Evolutionary conservation across 1,140 invertebrate species (phyloP).

Genomic region (Listronotus oregonensis): DNA sequence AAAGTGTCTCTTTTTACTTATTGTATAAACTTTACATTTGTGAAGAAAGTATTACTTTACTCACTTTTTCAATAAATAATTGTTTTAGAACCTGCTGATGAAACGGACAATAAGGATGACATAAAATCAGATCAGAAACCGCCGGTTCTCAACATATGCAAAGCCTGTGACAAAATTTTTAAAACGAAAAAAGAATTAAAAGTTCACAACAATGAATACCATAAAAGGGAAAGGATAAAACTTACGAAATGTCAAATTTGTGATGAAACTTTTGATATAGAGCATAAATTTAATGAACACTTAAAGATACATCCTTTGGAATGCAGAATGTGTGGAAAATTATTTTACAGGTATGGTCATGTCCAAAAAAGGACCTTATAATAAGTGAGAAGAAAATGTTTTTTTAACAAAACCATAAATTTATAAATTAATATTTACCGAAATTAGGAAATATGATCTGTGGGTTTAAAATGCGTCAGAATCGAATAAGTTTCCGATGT

Average conservation of each 20-base stretch:
- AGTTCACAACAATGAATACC: conserved; percentile 22
- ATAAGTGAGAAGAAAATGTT: conserved; percentile 55
- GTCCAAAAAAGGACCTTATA: conserved; percentile 59
- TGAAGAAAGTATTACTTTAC: too few species aligned
- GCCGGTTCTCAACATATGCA: conserved; percentile 16
- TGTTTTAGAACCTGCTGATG: too few species aligned
- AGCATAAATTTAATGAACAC: conserved; percentile 69
- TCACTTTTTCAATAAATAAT: too few species aligned
- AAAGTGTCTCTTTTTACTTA: too few species aligned
- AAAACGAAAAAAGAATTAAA: conserved; percentile 31
- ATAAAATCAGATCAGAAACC: conserved; percentile 22
- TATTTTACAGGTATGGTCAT: conserved; percentile 69
- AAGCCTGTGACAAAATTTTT: conserved; percentile 19
- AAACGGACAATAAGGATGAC: conserved; percentile 14
- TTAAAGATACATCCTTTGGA: conserved; percentile 78
- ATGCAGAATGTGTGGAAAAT: conserved; percentile 78
- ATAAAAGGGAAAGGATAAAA: conserved; percentile 12
- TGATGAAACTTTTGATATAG: conserved; percentile 64
- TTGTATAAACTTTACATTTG: too few species aligned
- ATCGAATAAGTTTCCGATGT: too few species aligned
- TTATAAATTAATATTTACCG: too few species aligned
- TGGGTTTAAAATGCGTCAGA: too few species aligned
- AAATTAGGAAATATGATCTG: too few species aligned
- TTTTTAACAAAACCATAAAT: not conserved
- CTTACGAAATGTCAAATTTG: conserved; percentile 60